These are phyloP conservation scores for Odontocolon sp. DNA, from an alignment of 2,888 invertebrate species.

Conservation along the genomic window DNA sequence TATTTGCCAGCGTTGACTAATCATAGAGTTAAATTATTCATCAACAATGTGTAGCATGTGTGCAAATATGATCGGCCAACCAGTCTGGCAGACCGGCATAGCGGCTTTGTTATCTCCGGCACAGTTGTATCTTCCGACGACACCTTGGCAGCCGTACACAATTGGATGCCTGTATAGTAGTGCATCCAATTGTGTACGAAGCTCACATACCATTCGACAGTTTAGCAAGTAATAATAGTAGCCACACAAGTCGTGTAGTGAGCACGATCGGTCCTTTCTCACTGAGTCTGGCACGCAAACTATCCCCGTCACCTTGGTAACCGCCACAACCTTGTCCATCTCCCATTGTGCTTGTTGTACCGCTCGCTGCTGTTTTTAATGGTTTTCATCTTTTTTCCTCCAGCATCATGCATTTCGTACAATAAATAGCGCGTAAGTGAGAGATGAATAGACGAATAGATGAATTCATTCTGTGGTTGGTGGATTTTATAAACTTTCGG, in stretches of 20 bases:
- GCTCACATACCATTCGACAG: background rate
- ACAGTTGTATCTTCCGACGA: conserved; percentile 41
- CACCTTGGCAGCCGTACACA: conserved; percentile 32
- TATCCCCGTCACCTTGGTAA: conserved; percentile 42
- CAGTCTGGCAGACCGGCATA: background rate
- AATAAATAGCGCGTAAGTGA: too few species aligned
- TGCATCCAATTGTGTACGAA: background rate
- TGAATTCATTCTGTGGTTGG: too few species aligned
- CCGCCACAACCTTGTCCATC: conserved; percentile 40
- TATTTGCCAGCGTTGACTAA: too few species aligned
- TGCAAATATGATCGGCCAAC: background rate
- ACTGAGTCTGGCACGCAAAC: conserved; percentile 39
- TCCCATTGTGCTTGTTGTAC: conserved; percentile 17
- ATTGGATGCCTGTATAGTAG: background rate
- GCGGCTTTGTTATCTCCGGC: conserved; percentile 27
- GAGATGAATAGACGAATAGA: too few species aligned
- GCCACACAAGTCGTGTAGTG: conserved; percentile 6
- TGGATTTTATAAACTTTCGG: too few species aligned
- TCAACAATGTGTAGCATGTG: background rate
- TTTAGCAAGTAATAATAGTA: background rate
- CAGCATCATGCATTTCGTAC: too few species aligned
- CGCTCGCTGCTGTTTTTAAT: conserved; percentile 6
- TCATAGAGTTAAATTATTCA: too few species aligned
- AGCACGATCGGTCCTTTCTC: conserved; percentile 29
- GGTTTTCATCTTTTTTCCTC: too few species aligned